phyloP scores from a whole-genome alignment of 2,113 vertebrate genomes.

The Hydrochoerus hydrochaeris region DNA sequence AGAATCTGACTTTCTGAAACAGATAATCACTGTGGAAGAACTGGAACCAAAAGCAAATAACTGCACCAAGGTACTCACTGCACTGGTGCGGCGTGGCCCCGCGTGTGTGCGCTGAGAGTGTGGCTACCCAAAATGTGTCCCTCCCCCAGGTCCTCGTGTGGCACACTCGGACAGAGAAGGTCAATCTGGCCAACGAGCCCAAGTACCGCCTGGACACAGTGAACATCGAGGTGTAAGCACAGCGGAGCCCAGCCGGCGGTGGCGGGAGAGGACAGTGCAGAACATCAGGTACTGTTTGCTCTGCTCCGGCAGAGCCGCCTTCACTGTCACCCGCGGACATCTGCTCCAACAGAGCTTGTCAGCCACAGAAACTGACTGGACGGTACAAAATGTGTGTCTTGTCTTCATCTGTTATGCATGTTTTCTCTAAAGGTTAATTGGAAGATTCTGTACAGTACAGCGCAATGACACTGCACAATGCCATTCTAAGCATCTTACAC shows the following conservation, averaged over 20 bases:
- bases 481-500: slow-evolving; percentile 26
- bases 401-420: slow-evolving; percentile 85
- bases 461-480: slow-evolving; percentile 62
- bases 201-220: slow-evolving; percentile 94
- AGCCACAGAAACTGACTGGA: slow-evolving; percentile 28
- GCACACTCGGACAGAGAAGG: slow-evolving; percentile 99
- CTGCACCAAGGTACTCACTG: slow-evolving; percentile 94
- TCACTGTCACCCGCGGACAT: slow-evolving; percentile 41
- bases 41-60: slow-evolving; percentile 97
- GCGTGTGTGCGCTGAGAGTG: not conserved
- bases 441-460: slow-evolving; percentile 56
- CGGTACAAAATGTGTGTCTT: slow-evolving; percentile 63
- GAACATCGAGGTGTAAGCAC: slow-evolving; percentile 91
- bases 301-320: slow-evolving; percentile 55
- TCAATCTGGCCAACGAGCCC: slow-evolving; percentile 95
- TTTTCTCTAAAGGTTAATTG: slow-evolving; percentile 71
- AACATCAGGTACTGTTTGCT: slow-evolving; percentile 61
- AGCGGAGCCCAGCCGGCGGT: not conserved
- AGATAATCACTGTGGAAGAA: slow-evolving; percentile 96
- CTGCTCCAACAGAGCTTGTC: slow-evolving; percentile 69
- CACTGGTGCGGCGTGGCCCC: not conserved
- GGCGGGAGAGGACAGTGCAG: not conserved
- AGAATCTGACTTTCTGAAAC: slow-evolving; percentile 99
- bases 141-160: slow-evolving; percentile 95
- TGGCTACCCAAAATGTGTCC: slow-evolving; percentile 31